Conservation (phyloP, 1,140 invertebrate species). For the Drosophila prosaltans region DNA sequence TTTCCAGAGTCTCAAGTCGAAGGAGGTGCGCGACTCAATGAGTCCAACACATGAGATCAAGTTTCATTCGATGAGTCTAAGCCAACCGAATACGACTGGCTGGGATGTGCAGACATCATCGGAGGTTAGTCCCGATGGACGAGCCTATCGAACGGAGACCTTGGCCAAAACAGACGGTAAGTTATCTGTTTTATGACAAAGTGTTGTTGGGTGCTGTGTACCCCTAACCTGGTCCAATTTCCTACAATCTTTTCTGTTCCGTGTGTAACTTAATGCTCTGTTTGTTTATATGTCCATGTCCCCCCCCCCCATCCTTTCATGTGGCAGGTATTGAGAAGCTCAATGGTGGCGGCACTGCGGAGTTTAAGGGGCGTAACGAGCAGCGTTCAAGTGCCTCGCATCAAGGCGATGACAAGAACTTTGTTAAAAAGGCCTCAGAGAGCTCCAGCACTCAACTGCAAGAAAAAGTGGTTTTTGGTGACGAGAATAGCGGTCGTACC, state of each 20-base stretch:
- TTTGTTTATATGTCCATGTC: conserved; percentile 64
- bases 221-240: conserved; percentile 31
- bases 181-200: conserved; percentile 31
- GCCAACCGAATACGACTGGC: conserved; percentile 79
- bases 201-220: conserved; percentile 28
- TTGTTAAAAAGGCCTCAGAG: conserved; percentile 85
- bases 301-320: conserved; percentile 8
- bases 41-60: conserved; percentile 86
- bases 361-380: conserved; percentile 86
- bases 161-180: conserved; percentile 81
- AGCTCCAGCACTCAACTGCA: conserved; percentile 85
- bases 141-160: conserved; percentile 76
- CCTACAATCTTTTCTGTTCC: conserved; percentile 38
- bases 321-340: conserved; percentile 85
- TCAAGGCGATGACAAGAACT: conserved; percentile 87
- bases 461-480: conserved; percentile 85
- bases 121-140: conserved; percentile 83
- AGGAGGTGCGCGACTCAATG: conserved; percentile 90
- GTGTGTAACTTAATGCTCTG: conserved; percentile 37
- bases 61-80: conserved; percentile 73
- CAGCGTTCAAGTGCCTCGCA: conserved; percentile 85
- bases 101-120: conserved; percentile 84
- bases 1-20: conserved; percentile 89
- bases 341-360: conserved; percentile 86
- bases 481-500: conserved; percentile 83